A percentile compares a stretch with the other conserved stretches of the same genome.
phyloP scores from a whole-genome alignment of 2,888 invertebrate species.

The Machimus atricapillus region DNA sequence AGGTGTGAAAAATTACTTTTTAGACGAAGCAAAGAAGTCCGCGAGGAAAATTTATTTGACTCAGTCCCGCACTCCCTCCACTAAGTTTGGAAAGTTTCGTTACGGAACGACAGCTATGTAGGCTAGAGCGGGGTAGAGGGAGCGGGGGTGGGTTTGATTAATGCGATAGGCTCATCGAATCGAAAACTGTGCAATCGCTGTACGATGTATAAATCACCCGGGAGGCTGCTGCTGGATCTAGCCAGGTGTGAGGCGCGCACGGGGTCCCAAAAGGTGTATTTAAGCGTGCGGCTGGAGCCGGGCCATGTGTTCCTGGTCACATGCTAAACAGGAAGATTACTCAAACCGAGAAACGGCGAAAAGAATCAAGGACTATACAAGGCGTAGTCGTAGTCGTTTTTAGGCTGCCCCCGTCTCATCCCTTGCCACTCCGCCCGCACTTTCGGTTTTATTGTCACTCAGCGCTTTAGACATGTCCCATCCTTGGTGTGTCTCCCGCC shows the following conservation, averaged over 20 bases:
- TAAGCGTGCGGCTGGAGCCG: neutral
- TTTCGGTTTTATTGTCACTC: slow-evolving; percentile 37
- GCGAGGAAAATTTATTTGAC: slow-evolving; percentile 29
- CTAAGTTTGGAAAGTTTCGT: slow-evolving; percentile 15
- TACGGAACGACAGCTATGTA: neutral
- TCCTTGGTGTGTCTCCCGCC: neutral
- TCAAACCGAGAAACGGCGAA: slow-evolving; percentile 4
- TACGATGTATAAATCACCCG: slow-evolving; percentile 29
- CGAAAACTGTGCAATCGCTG: slow-evolving; percentile 39
- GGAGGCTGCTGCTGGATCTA: neutral
- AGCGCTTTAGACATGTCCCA: slow-evolving; percentile 1
- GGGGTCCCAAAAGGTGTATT: neutral
- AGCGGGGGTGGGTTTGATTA: slow-evolving; percentile 17
- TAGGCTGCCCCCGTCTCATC: neutral
- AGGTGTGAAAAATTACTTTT: slow-evolving; percentile 38
- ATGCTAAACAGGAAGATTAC: slow-evolving; percentile 38
- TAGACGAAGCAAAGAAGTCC: slow-evolving; percentile 2
- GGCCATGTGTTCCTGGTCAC: slow-evolving; percentile 45
- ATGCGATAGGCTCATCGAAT: slow-evolving; percentile 41
- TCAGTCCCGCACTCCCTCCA: neutral
- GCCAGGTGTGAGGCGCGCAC: slow-evolving; percentile 25
- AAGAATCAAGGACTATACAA: slow-evolving; percentile 3
- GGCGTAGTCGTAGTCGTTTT: neutral
- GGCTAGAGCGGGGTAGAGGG: neutral
- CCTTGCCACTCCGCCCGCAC: neutral